Conservation (phyloP, 2,888 invertebrate species). For the Cancer borealis region DNA sequence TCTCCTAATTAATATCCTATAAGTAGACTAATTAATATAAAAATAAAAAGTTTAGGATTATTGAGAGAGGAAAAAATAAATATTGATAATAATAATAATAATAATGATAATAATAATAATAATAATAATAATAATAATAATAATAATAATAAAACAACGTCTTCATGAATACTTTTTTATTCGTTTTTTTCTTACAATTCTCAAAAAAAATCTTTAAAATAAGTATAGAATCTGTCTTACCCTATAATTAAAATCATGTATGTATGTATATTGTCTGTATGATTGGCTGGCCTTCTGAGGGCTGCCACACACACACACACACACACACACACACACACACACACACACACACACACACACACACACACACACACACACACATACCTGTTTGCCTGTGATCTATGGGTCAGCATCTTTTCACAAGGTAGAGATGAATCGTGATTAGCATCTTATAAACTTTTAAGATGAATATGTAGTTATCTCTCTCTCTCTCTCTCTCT, state of each 20-base stretch:
- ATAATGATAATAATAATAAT: background rate
- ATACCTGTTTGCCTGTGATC: conserved; percentile 5
- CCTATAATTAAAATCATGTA: background rate
- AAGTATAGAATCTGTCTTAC: background rate
- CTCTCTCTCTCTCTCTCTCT: conserved; percentile 8
- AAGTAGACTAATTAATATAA: background rate
- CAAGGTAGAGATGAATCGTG: background rate
- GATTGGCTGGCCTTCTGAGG: conserved; percentile 47
- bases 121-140: too few species aligned
- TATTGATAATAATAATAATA: background rate
- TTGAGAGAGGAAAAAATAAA: background rate
- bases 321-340: conserved; percentile 27
- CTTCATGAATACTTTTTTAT: background rate
- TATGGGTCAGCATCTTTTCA: conserved; percentile 28
- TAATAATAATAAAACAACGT: background rate
- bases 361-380: conserved; percentile 30
- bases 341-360: background rate
- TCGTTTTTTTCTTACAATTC: too few species aligned
- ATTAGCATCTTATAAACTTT: background rate
- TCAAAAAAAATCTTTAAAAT: too few species aligned
- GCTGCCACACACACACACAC: conserved; percentile 1
- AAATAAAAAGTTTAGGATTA: background rate
- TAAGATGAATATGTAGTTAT: background rate
- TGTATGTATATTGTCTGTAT: conserved; percentile 29
- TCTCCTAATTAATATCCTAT: background rate